phyloP scores from a whole-genome alignment of 2,888 invertebrate genomes.

The Leucozona laternaria region DNA sequence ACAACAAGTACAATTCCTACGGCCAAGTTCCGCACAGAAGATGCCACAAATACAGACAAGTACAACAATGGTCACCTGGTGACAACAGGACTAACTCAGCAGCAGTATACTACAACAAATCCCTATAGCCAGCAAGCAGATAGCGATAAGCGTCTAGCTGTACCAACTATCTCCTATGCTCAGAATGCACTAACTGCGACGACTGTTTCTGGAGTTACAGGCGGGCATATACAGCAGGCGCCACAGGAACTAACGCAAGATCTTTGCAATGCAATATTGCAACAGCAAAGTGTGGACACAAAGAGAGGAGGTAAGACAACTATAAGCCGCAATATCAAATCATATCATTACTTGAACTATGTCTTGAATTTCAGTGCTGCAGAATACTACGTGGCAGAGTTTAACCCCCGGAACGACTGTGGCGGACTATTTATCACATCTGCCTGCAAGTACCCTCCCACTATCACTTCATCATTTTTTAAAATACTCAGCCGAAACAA shows the following conservation, averaged over 20 bases:
- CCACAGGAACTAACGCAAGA: conserved; percentile 83
- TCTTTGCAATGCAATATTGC: conserved; percentile 83
- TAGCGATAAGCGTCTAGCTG: conserved; percentile 79
- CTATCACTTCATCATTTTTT: conserved; percentile 92
- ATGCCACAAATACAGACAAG: conserved; percentile 84
- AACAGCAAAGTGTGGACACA: conserved; percentile 81
- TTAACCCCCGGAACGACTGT: conserved; percentile 90
- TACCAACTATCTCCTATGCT: conserved; percentile 80
- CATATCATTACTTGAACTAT: neutral
- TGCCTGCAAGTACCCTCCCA: conserved; percentile 90
- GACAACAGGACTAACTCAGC: conserved; percentile 78
- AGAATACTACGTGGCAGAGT: conserved; percentile 84
- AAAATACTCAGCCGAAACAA: conserved; percentile 91
- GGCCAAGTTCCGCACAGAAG: conserved; percentile 87
- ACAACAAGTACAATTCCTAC: conserved; percentile 83
- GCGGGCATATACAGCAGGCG: conserved; percentile 80
- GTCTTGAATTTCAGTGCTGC: conserved; percentile 79
- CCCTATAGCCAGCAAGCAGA: conserved; percentile 78
- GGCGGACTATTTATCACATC: conserved; percentile 92
- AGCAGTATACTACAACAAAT: conserved; percentile 79
- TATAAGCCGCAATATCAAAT: neutral
- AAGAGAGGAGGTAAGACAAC: conserved; percentile 78
- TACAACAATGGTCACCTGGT: conserved; percentile 84
- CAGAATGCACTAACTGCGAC: conserved; percentile 79
- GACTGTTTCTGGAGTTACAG: conserved; percentile 74